These are phyloP conservation scores for Ichneumon xanthorius DNA, from an alignment of 2,888 invertebrate species.

Conservation along the genomic window DNA sequence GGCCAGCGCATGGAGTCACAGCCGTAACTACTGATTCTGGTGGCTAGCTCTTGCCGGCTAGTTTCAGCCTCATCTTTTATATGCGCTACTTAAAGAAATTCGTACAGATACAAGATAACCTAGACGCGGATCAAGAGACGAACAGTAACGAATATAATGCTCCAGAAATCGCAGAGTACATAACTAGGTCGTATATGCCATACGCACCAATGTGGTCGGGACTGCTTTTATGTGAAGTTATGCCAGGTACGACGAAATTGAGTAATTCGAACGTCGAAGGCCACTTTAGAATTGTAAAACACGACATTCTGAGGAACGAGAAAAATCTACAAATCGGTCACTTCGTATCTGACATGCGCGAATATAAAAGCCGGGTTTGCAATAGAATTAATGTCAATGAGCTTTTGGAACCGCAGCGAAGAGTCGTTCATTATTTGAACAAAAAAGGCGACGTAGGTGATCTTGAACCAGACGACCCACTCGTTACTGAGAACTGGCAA, in stretches of 20 bases:
- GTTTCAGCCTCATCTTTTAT: no score
- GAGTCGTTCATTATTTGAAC: no score
- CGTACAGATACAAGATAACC: neutral
- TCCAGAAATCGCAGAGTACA: no score
- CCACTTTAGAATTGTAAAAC: neutral
- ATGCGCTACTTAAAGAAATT: neutral
- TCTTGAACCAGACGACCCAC: no score
- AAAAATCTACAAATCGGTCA: neutral
- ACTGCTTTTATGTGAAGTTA: neutral
- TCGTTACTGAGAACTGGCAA: no score
- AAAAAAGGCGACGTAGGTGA: no score
- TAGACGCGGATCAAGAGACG: neutral
- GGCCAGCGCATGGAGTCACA: no score
- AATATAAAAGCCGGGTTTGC: neutral
- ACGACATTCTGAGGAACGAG: neutral
- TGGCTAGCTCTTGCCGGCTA: no score
- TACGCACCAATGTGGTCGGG: neutral
- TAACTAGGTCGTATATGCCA: slow-evolving; percentile 4
- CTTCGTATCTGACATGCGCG: neutral
- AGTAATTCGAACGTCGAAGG: neutral
- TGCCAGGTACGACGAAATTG: neutral
- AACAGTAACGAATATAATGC: no score
- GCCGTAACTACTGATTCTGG: no score
- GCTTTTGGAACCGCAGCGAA: neutral
- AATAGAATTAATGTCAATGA: neutral